Evolutionary conservation across 1,140 invertebrate species (phyloP).

Genomic region (Drosophila guanche): DNA sequence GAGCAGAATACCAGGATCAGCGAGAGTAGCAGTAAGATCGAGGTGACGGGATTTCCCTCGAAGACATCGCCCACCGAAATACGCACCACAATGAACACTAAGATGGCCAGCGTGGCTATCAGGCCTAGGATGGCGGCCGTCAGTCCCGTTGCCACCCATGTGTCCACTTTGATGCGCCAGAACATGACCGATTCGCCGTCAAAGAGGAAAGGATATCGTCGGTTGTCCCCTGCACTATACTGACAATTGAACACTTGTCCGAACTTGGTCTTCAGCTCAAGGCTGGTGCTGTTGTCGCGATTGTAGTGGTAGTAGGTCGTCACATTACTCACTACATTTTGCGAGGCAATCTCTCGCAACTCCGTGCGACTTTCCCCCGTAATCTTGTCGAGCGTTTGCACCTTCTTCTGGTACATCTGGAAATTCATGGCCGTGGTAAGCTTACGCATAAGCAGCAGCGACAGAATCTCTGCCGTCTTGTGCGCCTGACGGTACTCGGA

Average conservation of each 20-base stretch:
- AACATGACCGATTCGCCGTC: slow-evolving; percentile 82
- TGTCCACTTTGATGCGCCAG: slow-evolving; percentile 83
- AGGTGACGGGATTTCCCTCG: slow-evolving; percentile 84
- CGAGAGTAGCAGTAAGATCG: slow-evolving; percentile 83
- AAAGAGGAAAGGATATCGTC: slow-evolving; percentile 74
- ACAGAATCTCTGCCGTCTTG: slow-evolving; percentile 55
- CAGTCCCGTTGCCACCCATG: slow-evolving; percentile 84
- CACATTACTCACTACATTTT: slow-evolving; percentile 77
- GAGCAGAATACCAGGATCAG: slow-evolving; percentile 85
- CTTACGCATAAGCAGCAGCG: slow-evolving; percentile 67
- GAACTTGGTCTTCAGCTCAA: slow-evolving; percentile 78
- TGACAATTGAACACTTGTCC: slow-evolving; percentile 81
- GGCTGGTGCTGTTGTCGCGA: slow-evolving; percentile 67
- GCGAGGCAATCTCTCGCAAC: slow-evolving; percentile 70
- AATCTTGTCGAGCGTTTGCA: slow-evolving; percentile 52
- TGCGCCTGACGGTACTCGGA: slow-evolving; percentile 53
- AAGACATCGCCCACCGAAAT: slow-evolving; percentile 84
- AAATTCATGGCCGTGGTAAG: slow-evolving; percentile 68
- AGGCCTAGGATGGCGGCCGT: slow-evolving; percentile 84
- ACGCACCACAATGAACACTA: slow-evolving; percentile 84
- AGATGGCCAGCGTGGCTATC: slow-evolving; percentile 84
- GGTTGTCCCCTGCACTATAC: slow-evolving; percentile 73
- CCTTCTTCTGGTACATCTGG: slow-evolving; percentile 77
- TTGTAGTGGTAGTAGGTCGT: slow-evolving; percentile 82
- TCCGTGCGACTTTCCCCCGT: slow-evolving; percentile 62